Evolutionary conservation across 1,140 invertebrate species (phyloP).

Genomic region (Chironomus striatipennis): DNA sequence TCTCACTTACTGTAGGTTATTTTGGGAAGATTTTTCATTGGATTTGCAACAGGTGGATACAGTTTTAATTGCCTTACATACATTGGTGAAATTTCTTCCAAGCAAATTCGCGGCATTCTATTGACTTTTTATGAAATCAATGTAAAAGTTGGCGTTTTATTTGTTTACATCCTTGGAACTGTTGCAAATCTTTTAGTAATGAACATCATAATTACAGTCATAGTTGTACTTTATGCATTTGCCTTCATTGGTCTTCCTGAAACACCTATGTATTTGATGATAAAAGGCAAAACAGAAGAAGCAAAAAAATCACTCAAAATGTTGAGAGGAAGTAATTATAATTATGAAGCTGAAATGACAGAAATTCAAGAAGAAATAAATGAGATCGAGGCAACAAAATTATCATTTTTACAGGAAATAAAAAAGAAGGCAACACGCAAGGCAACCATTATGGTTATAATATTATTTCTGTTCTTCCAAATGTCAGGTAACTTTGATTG

Average conservation of each 20-base stretch:
- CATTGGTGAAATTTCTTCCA: slow-evolving; percentile 61
- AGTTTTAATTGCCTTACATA: slow-evolving; percentile 64
- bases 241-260: slow-evolving; percentile 60
- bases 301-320: slow-evolving; percentile 55
- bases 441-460: background rate
- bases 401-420: background rate
- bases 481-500: background rate
- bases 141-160: slow-evolving; percentile 53
- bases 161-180: slow-evolving; percentile 49
- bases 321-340: slow-evolving; percentile 57
- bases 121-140: slow-evolving; percentile 57
- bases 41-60: slow-evolving; percentile 57
- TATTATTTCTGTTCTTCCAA: background rate
- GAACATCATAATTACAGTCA: slow-evolving; percentile 48
- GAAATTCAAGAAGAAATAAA: background rate
- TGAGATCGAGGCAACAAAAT: background rate
- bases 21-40: slow-evolving; percentile 59
- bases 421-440: background rate
- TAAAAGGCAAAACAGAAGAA: slow-evolving; percentile 49
- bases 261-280: slow-evolving; percentile 46
- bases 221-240: slow-evolving; percentile 50
- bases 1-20: slow-evolving; percentile 42
- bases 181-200: slow-evolving; percentile 38
- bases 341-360: slow-evolving; percentile 31
- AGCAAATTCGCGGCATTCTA: slow-evolving; percentile 56